A percentile compares a stretch with the other conserved stretches of the same genome.
Evolutionary conservation across 2,113 vertebrate species (phyloP).

Genomic region (Upupa epops): DNA sequence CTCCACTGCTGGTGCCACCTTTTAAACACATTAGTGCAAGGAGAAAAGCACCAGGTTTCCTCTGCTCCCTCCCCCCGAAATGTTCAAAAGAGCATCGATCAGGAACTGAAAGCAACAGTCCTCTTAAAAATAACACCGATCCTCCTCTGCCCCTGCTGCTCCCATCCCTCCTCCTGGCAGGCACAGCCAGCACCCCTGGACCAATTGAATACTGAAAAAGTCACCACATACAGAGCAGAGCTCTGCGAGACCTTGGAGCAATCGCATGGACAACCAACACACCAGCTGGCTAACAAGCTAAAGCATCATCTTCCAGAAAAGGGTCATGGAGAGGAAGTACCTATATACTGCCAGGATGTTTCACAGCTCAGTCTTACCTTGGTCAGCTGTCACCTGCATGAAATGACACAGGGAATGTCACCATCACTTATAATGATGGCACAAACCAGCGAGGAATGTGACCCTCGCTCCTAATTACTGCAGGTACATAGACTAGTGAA

Average conservation of each 20-base stretch:
- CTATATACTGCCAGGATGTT: neutral
- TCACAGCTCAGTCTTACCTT: neutral
- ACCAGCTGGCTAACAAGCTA: neutral
- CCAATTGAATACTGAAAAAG: accelerated
- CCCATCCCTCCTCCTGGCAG: neutral
- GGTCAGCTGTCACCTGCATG: accelerated
- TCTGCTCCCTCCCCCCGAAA: neutral
- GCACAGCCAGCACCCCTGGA: neutral
- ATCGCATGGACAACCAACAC: accelerated
- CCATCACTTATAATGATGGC: accelerated
- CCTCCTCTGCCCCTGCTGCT: neutral
- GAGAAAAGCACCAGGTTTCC: constrained; percentile 22
- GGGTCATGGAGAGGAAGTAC: accelerated
- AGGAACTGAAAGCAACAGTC: neutral
- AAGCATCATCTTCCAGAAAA: neutral
- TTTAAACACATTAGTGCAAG: constrained; percentile 17
- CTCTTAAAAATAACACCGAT: neutral
- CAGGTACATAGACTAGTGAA: neutral
- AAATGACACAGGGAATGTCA: accelerated
- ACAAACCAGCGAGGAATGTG: accelerated
- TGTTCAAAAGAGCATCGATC: constrained; percentile 11
- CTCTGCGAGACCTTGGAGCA: neutral
- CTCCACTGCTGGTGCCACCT: constrained; percentile 20
- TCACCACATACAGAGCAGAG: accelerated
- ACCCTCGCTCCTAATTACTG: neutral